Percentiles rank a stretch among this genome's conserved stretches.
phyloP scores from a whole-genome alignment of 2,113 vertebrate genomes.

The Rhynchomys soricoides region DNA sequence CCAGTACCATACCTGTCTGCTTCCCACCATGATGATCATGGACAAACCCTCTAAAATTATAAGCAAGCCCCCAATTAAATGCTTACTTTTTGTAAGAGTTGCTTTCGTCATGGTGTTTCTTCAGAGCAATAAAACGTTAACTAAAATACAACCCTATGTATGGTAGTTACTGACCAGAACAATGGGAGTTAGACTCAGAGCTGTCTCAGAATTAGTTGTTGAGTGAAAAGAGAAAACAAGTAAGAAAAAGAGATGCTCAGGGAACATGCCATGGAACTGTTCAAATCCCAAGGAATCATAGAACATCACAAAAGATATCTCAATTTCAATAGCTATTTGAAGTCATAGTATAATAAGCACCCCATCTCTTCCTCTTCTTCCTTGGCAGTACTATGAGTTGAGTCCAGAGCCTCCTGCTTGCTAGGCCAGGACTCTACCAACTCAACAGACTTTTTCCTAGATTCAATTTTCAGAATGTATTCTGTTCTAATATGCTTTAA shows the following conservation, averaged over 20 bases:
- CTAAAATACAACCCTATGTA: neutral
- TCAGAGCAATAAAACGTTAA: neutral
- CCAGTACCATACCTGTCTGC: neutral
- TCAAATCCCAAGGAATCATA: neutral
- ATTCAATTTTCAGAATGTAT: neutral
- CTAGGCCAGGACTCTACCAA: neutral
- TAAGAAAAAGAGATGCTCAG: neutral
- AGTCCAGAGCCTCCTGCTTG: neutral
- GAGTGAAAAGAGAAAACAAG: neutral
- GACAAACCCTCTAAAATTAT: neutral
- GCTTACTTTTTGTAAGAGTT: neutral
- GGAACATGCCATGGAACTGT: neutral
- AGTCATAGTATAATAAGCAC: neutral
- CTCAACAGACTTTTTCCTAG: neutral
- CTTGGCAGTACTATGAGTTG: neutral
- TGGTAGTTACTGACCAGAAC: neutral
- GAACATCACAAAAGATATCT: neutral
- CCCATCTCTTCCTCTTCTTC: neutral
- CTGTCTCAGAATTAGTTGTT: constrained; percentile 18
- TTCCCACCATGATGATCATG: neutral
- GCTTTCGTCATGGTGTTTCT: neutral
- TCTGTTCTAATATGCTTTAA: neutral
- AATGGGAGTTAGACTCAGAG: neutral
- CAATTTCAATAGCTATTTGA: neutral
- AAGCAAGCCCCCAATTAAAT: too few relatives aligned